phyloP scores from a whole-genome alignment of 37 sponge, comb jelly and placozoan genomes.

The Eunapius fragilis region DNA sequence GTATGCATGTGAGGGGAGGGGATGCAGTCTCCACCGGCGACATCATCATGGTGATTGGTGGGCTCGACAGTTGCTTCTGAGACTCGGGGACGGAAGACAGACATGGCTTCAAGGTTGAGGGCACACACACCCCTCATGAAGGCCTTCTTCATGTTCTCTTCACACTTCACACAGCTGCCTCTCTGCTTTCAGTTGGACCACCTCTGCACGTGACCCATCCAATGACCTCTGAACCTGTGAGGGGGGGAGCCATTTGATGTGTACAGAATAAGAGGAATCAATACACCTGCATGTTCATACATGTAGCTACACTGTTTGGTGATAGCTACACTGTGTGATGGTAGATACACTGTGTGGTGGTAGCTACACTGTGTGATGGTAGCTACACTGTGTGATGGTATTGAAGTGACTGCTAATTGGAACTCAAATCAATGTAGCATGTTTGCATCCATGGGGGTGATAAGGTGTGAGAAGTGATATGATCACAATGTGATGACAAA shows the following conservation, averaged over 20 bases:
- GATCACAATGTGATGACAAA: neutral
- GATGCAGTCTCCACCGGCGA: neutral
- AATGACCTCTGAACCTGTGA: slow-evolving; percentile 62
- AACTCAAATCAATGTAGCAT: no score
- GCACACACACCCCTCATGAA: slow-evolving; percentile 99
- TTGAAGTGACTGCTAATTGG: no score
- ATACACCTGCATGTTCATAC: neutral
- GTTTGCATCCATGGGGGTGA: no score
- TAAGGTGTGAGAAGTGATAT: no score
- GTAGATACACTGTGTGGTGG: no score
- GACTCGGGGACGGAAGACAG: slow-evolving; percentile 78
- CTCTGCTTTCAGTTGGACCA: slow-evolving; percentile 58
- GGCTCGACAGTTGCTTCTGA: neutral
- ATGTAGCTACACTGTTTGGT: no score
- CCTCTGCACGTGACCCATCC: slow-evolving; percentile 66
- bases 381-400: no score
- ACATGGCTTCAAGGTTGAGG: slow-evolving; percentile 97
- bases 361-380: no score
- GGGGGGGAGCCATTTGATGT: no score
- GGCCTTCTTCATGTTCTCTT: slow-evolving; percentile 97
- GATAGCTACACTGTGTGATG: no score
- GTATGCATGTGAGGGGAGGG: neutral
- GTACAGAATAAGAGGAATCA: neutral
- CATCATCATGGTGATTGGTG: neutral
- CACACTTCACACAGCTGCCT: slow-evolving; percentile 87